Evolutionary conservation across 1,140 invertebrate genomes (phyloP).

Genomic region (Bradynema listronoti): DNA sequence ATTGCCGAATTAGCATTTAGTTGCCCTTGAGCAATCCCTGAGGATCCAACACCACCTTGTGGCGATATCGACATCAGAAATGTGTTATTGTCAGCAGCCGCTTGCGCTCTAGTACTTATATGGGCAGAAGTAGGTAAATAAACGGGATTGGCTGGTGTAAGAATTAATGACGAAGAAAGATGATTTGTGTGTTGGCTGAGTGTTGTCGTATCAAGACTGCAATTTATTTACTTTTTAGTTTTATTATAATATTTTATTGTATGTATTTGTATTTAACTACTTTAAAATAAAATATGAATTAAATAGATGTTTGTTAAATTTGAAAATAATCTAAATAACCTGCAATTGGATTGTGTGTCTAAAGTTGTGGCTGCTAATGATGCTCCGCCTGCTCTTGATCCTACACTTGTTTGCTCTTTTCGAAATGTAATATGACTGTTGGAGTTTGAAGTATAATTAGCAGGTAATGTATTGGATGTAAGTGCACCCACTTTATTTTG

Average conservation of each 20-base stretch:
- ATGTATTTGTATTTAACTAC: neutral
- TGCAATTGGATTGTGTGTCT: slow-evolving; percentile 28
- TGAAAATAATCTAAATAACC: no score
- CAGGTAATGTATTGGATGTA: no score
- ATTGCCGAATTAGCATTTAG: slow-evolving; percentile 18
- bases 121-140: neutral
- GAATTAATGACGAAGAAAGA: slow-evolving; percentile 26
- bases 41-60: neutral
- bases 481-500: no score
- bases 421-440: no score
- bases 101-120: neutral
- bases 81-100: neutral
- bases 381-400: neutral
- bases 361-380: slow-evolving; percentile 8
- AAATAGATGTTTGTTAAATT: neutral
- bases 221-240: no score
- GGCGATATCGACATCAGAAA: neutral
- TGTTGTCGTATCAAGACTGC: slow-evolving; percentile 14
- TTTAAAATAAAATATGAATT: slow-evolving; percentile 2
- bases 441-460: no score
- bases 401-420: no score
- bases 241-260: slow-evolving; percentile 3
- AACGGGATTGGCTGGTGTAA: slow-evolving; percentile 15
- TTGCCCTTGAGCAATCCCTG: no score
- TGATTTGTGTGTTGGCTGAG: slow-evolving; percentile 19